phyloP scores from a whole-genome alignment of 2,888 invertebrate species.

The Timandra comae region DNA sequence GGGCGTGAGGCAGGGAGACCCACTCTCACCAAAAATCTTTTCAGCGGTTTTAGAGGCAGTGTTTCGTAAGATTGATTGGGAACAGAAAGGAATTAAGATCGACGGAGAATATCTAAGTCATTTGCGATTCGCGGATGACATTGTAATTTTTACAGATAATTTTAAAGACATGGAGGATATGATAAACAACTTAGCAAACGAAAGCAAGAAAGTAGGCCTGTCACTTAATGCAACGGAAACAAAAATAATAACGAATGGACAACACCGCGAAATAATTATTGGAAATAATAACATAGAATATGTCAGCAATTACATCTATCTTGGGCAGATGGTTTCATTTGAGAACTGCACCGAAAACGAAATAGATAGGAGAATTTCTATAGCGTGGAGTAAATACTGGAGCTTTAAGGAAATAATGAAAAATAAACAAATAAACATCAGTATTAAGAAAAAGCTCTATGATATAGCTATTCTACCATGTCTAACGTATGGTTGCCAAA shows the following conservation, averaged over 20 bases:
- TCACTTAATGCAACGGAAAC: neutral
- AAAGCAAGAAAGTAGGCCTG: neutral
- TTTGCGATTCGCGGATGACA: neutral
- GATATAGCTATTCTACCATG: too few species aligned
- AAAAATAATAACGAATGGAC: neutral
- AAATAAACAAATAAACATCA: too few species aligned
- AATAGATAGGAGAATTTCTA: too few species aligned
- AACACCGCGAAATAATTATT: too few species aligned
- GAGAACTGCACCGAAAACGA: too few species aligned
- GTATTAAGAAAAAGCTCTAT: too few species aligned
- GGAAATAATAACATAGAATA: too few species aligned
- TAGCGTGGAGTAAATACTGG: too few species aligned
- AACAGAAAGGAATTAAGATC: neutral
- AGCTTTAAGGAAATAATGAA: too few species aligned
- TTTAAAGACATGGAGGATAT: neutral
- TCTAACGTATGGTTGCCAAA: too few species aligned
- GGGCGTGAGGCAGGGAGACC: neutral
- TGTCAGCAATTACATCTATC: too few species aligned
- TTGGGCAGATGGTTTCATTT: too few species aligned
- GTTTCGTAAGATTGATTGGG: neutral
- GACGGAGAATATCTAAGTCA: neutral
- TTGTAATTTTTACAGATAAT: neutral
- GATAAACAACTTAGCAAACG: neutral
- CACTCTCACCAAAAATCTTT: neutral
- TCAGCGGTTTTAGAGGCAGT: neutral